Evolutionary conservation across 1,140 invertebrate genomes (phyloP), one percentile per base, ranked within the genome.

Genomic region (Heterodera schachtii): DNA sequence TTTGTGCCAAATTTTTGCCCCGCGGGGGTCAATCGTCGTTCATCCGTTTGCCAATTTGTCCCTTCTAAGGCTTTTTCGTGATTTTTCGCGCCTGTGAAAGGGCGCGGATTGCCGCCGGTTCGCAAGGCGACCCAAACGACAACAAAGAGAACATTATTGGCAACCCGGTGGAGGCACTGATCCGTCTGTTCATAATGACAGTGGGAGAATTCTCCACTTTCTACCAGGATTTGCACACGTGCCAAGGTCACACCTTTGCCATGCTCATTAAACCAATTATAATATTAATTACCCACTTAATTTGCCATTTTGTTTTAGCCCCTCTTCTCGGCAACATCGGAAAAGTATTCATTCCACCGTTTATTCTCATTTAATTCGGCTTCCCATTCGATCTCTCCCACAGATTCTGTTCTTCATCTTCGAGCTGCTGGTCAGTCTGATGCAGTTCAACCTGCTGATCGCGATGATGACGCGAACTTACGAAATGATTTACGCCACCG

Each of bases 401-500:
- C 91, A 96, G 95, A 91, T 95, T 46, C 91, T 97, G 41, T 98
- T 98, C 91, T 94, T 98, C 19, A 91, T 98, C 2, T 98, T 96
- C 91, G 98, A 98, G 95, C 94, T 94, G 75, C 94, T 98, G 86
- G 96, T 98, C 41, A 95, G 95, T 0, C 94, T 98, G 84, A 91
- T 98, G 11, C 91, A 98, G 78, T 94, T 99, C 19, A 98, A 99
- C 92, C 96, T 99, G 95, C 92, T 99, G 89, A 98, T 99, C 87
- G 97, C 97, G 85, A 98, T 98, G 96, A 98, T 99, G 96, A 97
- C 96, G 2, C 97, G 98, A 90, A 98, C 97, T 41, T 98, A 99
- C 90, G 95, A 97, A 90, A 88, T 92, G 90, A 98, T 98, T 85
- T 96, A 95, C 3, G 95, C 97, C 90, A 97, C 96, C 3, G 93